Evolutionary conservation across 1,140 invertebrate genomes (phyloP).

Genomic region (Xylocopa sonorina): DNA sequence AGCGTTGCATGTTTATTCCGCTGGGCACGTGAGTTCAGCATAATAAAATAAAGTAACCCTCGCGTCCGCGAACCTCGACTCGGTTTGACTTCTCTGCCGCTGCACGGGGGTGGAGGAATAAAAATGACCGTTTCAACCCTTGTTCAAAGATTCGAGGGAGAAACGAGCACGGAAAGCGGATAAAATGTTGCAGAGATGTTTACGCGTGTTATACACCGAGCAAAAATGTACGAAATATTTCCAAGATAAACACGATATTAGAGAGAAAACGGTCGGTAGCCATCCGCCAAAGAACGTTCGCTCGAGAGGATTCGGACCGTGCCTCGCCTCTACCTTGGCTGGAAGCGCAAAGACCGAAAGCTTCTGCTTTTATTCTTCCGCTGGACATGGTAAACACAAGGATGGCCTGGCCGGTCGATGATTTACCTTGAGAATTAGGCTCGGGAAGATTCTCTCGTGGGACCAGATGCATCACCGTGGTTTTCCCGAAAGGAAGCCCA

Average conservation of each 20-base stretch:
- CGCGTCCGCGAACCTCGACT: neutral
- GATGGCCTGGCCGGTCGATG: neutral
- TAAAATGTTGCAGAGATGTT: too few species aligned
- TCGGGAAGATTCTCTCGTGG: conserved; percentile 99
- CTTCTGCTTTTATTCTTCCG: neutral
- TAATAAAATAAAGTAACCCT: conserved; percentile 14
- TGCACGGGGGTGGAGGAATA: too few species aligned
- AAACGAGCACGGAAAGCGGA: too few species aligned
- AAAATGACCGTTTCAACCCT: too few species aligned
- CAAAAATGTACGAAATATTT: too few species aligned
- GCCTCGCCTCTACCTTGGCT: neutral
- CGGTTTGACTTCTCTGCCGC: neutral
- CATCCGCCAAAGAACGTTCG: neutral
- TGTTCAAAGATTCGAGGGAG: too few species aligned
- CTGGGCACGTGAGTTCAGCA: neutral
- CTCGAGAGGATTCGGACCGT: neutral
- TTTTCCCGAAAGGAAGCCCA: conserved; percentile 97
- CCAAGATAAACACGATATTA: neutral
- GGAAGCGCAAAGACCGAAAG: neutral
- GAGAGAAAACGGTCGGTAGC: neutral
- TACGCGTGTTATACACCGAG: too few species aligned
- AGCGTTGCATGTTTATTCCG: conserved; percentile 24
- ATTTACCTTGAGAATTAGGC: conserved; percentile 97
- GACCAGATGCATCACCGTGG: conserved; percentile 99
- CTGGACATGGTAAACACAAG: neutral